These are phyloP conservation scores for Dissostichus mawsoni DNA, from an alignment of 2,113 vertebrate species.

Conservation along the genomic window DNA sequence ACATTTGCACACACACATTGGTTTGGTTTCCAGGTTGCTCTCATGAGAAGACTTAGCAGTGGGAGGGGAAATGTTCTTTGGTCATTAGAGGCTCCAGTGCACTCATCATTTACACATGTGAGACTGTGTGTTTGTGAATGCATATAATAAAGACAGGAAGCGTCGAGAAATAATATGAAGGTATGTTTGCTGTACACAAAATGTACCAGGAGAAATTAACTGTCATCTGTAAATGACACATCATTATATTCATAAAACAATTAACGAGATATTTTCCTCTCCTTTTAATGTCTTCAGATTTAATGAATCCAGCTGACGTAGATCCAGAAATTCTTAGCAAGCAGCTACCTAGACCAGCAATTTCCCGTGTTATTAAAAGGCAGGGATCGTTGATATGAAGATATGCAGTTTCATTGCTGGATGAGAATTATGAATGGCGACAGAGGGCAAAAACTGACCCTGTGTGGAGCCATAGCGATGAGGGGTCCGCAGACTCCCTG, in stretches of 20 bases:
- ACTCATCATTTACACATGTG: slow-evolving; percentile 39
- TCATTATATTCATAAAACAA: slow-evolving; percentile 61
- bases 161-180: slow-evolving; percentile 3
- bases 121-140: slow-evolving; percentile 8
- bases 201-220: slow-evolving; percentile 17
- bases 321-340: slow-evolving; percentile 60
- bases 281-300: slow-evolving; percentile 46
- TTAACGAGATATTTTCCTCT: slow-evolving; percentile 45
- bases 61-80: slow-evolving; percentile 55
- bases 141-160: neutral
- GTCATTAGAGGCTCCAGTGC: slow-evolving; percentile 57
- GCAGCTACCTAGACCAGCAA: slow-evolving; percentile 69
- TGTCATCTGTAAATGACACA: slow-evolving; percentile 32
- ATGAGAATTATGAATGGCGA: slow-evolving; percentile 78
- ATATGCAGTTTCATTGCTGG: slow-evolving; percentile 77
- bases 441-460: slow-evolving; percentile 71
- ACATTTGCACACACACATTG: slow-evolving; percentile 17
- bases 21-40: slow-evolving; percentile 56
- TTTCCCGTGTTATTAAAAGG: slow-evolving; percentile 77
- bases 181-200: slow-evolving; percentile 21
- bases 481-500: slow-evolving; percentile 55
- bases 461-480: slow-evolving; percentile 41
- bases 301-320: slow-evolving; percentile 58
- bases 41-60: slow-evolving; percentile 60
- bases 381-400: slow-evolving; percentile 64